Base-by-base conservation (phyloP, 2,888 invertebrate species). In the Cheilosia impressa region DNA sequence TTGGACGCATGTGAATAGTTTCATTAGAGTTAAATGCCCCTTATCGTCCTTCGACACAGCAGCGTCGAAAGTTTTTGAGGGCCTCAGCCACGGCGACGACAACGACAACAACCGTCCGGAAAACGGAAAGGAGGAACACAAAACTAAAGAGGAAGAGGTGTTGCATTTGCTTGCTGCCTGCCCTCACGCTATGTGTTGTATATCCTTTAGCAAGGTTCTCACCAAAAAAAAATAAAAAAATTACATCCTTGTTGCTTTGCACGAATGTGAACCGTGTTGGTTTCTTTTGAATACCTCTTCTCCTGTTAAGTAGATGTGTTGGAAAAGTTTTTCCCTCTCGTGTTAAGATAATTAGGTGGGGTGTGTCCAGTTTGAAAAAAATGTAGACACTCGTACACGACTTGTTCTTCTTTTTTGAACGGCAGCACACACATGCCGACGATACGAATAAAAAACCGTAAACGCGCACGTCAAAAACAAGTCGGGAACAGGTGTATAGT, bases 1-100 rank as follows among this genome's bases (percentile, higher is more conserved):
- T 85, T 81, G 85, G 66, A 85, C 76, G 80, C 84, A 84, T 84
- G 84, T 84, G 84, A 84, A 80, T 84, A 84, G 84, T 85, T 81
- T 77, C 76, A 81, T 85, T 85, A 76, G 81, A 81, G 76, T 85
- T 81, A 85, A 80, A 85, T 81, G 76, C 71, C 71, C 85, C 76
- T 76, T 85, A 71, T 71, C 84, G 69, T 66, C 69, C 63, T 63
- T 66, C 53, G 58, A 57, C 45, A 55, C 17, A 53, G n/a, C 45
- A 45, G 41, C 45, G n/a, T 17, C 38, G 41, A 75, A 69, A 63
- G 27, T 78, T 81, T 76, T 45, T 71, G 57, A 50, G 72, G 24
- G 47, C 72, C 50, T 43, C 50, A 62, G 47, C 58, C 34, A 58
- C 66, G 65, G 55, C 41, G 43, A 75, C 60, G 57, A 47, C 27